Percentiles rank a stretch among this genome's conserved stretches.
Evolutionary conservation across 2,797 vertebrate species (phyloP).

Genomic region (Siniperca undulata): DNA sequence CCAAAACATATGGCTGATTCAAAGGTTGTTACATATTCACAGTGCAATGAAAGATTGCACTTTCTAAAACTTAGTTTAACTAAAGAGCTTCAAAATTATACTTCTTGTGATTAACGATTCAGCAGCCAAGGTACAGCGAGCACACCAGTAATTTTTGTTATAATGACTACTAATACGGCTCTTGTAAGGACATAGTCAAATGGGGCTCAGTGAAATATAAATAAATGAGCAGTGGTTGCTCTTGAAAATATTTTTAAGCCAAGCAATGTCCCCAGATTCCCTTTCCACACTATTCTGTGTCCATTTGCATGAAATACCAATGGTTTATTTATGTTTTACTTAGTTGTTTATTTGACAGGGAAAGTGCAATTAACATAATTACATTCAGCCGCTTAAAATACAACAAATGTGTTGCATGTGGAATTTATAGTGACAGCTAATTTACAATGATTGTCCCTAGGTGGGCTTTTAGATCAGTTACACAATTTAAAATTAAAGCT

Average conservation of each 20-base stretch:
- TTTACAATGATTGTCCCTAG: constrained; percentile 54
- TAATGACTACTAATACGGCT: constrained; percentile 63
- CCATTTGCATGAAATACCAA: constrained; percentile 55
- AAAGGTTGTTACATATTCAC: constrained; percentile 39
- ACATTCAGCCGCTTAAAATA: constrained; percentile 48
- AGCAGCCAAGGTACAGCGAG: constrained; percentile 56
- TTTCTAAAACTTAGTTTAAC: constrained; percentile 47
- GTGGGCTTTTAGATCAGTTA: constrained; percentile 38
- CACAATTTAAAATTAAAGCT: constrained; percentile 19
- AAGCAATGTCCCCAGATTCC: constrained; percentile 43
- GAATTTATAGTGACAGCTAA: constrained; percentile 56
- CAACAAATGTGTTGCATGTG: constrained; percentile 40
- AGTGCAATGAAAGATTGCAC: constrained; percentile 37
- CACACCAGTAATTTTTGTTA: constrained; percentile 57
- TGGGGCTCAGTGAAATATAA: constrained; percentile 59
- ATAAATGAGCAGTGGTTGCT: constrained; percentile 57
- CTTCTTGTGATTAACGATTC: constrained; percentile 68
- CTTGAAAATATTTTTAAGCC: constrained; percentile 63
- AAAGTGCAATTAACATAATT: constrained; percentile 56
- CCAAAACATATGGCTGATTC: constrained; percentile 56
- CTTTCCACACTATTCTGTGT: constrained; percentile 52
- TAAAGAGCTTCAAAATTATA: constrained; percentile 60
- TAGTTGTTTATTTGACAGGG: constrained; percentile 51
- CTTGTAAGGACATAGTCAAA: constrained; percentile 58
- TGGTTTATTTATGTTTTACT: constrained; percentile 63